A percentile compares a stretch with the other conserved stretches of the same genome.
phyloP scores from a whole-genome alignment of 2,888 invertebrate genomes.

The Metallyticus violacea region DNA sequence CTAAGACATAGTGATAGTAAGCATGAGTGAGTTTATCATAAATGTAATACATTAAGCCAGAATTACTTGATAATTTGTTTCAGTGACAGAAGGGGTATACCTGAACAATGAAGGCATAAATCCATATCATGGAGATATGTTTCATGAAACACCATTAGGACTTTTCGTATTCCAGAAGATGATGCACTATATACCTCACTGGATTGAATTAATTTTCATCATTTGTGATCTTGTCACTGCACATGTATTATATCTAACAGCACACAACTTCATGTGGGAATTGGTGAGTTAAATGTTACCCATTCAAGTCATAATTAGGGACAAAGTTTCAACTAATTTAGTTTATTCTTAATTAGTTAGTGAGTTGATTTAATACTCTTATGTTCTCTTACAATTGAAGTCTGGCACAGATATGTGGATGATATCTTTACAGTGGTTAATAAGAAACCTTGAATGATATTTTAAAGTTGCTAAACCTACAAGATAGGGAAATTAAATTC shows the following conservation, averaged over 20 bases:
- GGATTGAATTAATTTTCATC: conserved; percentile 65
- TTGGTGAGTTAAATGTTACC: conserved; percentile 49
- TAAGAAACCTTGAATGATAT: too few species aligned
- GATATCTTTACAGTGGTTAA: too few species aligned
- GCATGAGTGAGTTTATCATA: background rate
- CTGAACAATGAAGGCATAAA: conserved; percentile 73
- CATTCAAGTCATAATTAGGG: too few species aligned
- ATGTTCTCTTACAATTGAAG: too few species aligned
- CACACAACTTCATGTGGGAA: conserved; percentile 63
- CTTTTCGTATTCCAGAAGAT: conserved; percentile 64
- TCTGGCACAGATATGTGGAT: too few species aligned
- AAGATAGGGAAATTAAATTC: too few species aligned
- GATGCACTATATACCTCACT: conserved; percentile 52
- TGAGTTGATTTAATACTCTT: too few species aligned
- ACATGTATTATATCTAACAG: conserved; percentile 65
- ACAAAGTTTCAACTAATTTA: too few species aligned
- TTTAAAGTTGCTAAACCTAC: too few species aligned
- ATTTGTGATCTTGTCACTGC: conserved; percentile 75
- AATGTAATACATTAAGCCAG: background rate
- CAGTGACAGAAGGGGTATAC: conserved; percentile 84
- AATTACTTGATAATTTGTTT: background rate
- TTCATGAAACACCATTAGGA: conserved; percentile 86
- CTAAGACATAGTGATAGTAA: too few species aligned
- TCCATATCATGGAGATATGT: conserved; percentile 86
- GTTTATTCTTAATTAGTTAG: too few species aligned